Conservation (phyloP, 2,797 vertebrate species). For the Selene dorsalis region DNA sequence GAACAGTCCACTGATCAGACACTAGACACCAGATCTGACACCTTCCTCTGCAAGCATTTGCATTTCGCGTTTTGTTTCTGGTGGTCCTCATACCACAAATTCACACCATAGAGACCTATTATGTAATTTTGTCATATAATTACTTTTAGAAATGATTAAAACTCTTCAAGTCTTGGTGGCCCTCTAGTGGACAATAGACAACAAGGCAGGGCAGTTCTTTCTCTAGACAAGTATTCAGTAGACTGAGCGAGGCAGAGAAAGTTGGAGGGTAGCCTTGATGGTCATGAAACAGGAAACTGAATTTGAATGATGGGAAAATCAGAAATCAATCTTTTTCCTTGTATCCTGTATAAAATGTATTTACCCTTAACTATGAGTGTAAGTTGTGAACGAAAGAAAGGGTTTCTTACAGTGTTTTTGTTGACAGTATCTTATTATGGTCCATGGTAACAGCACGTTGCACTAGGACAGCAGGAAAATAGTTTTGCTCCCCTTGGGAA, state of each 20-base stretch:
- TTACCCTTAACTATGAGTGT: background rate
- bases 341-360: background rate
- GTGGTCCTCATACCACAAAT: background rate
- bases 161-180: background rate
- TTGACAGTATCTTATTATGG: background rate
- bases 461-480: background rate
- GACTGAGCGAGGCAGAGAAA: background rate
- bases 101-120: background rate
- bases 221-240: background rate
- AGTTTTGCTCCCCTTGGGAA: background rate
- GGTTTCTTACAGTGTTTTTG: background rate
- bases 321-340: background rate
- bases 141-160: too few relatives aligned
- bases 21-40: background rate
- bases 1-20: too few relatives aligned
- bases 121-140: too few relatives aligned
- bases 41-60: background rate
- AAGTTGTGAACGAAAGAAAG: background rate
- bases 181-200: slow-evolving; percentile 55
- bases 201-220: background rate
- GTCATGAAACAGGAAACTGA: background rate
- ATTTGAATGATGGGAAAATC: background rate
- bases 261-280: background rate
- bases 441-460: background rate
- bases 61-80: background rate